Evolutionary conservation across 2,797 vertebrate genomes (phyloP).

Genomic region (Lindbergichthys nudifrons): DNA sequence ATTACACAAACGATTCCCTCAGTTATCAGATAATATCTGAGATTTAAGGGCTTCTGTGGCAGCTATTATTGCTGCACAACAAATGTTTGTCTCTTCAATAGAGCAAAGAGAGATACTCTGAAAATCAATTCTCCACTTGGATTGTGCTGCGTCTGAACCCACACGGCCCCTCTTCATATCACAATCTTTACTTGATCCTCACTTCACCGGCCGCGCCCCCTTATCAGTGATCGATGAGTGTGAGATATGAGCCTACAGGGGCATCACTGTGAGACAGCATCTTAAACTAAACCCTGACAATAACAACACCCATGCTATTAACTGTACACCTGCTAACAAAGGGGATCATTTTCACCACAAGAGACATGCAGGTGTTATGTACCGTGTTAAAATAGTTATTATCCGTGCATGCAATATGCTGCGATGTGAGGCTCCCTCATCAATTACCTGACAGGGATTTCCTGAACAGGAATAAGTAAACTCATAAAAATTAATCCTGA

Average conservation of each 20-base stretch:
- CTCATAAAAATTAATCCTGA: slow-evolving; percentile 20
- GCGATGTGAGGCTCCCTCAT: slow-evolving; percentile 3
- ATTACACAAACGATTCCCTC: slow-evolving; percentile 32
- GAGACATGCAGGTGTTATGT: neutral
- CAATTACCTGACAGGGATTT: slow-evolving; percentile 26
- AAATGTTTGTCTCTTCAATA: slow-evolving; percentile 49
- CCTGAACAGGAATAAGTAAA: slow-evolving; percentile 6
- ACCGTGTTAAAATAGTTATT: neutral
- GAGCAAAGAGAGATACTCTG: slow-evolving; percentile 25
- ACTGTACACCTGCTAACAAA: slow-evolving; percentile 1
- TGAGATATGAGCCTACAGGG: slow-evolving; percentile 39
- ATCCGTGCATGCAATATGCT: neutral
- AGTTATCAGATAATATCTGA: slow-evolving; percentile 15
- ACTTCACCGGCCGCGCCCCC: slow-evolving; percentile 27
- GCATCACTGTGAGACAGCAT: slow-evolving; percentile 31
- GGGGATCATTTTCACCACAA: neutral
- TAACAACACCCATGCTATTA: slow-evolving; percentile 24
- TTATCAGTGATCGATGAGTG: slow-evolving; percentile 33
- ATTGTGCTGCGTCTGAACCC: slow-evolving; percentile 15
- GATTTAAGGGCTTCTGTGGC: slow-evolving; percentile 44
- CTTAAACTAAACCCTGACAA: slow-evolving; percentile 27
- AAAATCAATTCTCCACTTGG: slow-evolving; percentile 55
- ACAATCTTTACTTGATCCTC: slow-evolving; percentile 51
- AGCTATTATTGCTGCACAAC: slow-evolving; percentile 34
- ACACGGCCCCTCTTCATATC: slow-evolving; percentile 30